phyloP scores from a whole-genome alignment of 2,888 invertebrate species.

The Caenorhabditis virilis region DNA sequence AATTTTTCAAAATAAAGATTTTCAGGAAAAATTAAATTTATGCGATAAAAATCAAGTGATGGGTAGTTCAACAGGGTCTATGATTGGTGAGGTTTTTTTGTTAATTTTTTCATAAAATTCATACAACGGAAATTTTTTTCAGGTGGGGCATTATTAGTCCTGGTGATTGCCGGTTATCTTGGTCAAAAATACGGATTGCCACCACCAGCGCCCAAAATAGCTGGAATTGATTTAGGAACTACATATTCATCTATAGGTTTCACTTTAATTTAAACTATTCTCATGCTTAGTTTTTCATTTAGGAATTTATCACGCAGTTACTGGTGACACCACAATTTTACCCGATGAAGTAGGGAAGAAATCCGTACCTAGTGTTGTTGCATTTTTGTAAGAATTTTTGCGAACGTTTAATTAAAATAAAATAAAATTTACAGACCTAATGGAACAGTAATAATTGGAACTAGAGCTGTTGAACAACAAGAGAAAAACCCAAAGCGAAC shows the following conservation, averaged over 20 bases:
- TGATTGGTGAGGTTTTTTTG: slow-evolving; percentile 15
- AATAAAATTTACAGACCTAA: slow-evolving; percentile 55
- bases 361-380: slow-evolving; percentile 72
- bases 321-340: slow-evolving; percentile 70
- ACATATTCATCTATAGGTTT: slow-evolving; percentile 70
- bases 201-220: slow-evolving; percentile 72
- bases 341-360: slow-evolving; percentile 70
- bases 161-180: slow-evolving; percentile 71
- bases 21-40: slow-evolving; percentile 16
- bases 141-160: slow-evolving; percentile 69
- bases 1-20: too few relatives aligned
- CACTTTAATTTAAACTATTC: slow-evolving; percentile 66
- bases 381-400: slow-evolving; percentile 68
- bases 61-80: slow-evolving; percentile 17
- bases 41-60: slow-evolving; percentile 13
- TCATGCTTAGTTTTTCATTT: slow-evolving; percentile 59
- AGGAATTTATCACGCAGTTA: slow-evolving; percentile 71
- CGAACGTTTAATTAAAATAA: slow-evolving; percentile 10
- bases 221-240: slow-evolving; percentile 72
- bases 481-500: slow-evolving; percentile 71
- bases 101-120: too few relatives aligned
- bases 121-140: too few relatives aligned
- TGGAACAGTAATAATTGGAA: slow-evolving; percentile 70
- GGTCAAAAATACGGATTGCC: slow-evolving; percentile 71
- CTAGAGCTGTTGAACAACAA: slow-evolving; percentile 71